phyloP scores from a whole-genome alignment of 2,797 vertebrate genomes.

The Cottoperca gobio region DNA sequence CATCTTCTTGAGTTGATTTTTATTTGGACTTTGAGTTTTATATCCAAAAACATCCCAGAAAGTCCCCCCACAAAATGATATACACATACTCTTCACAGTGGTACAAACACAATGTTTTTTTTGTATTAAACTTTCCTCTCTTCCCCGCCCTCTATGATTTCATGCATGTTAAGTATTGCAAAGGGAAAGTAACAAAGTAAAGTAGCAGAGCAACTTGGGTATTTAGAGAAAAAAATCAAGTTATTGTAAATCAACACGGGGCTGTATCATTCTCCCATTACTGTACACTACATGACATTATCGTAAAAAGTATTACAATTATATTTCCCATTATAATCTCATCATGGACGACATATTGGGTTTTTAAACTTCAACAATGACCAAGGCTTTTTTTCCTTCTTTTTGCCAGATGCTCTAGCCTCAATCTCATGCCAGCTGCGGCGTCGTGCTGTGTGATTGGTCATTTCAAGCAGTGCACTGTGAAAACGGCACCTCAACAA shows the following conservation, averaged over 20 bases:
- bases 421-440: neutral
- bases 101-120: too few species aligned
- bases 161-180: neutral
- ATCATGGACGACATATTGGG: neutral
- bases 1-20: too few species aligned
- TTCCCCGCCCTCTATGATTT: too few species aligned
- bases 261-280: neutral
- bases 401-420: constrained; percentile 11
- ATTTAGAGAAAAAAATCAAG: neutral
- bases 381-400: neutral
- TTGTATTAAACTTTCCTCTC: too few species aligned
- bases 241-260: neutral
- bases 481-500: constrained; percentile 36
- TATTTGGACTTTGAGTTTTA: too few species aligned
- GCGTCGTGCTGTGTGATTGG: constrained; percentile 3
- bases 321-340: neutral
- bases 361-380: constrained; percentile 4
- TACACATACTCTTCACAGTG: too few species aligned
- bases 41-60: too few species aligned
- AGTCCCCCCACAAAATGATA: too few species aligned
- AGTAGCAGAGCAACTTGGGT: neutral
- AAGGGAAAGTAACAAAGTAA: too few species aligned
- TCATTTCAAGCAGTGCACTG: constrained; percentile 17
- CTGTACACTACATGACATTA: too few species aligned
- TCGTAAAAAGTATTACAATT: too few species aligned